phyloP scores from a whole-genome alignment of 2,113 vertebrate genomes.

The Proteles cristata region DNA sequence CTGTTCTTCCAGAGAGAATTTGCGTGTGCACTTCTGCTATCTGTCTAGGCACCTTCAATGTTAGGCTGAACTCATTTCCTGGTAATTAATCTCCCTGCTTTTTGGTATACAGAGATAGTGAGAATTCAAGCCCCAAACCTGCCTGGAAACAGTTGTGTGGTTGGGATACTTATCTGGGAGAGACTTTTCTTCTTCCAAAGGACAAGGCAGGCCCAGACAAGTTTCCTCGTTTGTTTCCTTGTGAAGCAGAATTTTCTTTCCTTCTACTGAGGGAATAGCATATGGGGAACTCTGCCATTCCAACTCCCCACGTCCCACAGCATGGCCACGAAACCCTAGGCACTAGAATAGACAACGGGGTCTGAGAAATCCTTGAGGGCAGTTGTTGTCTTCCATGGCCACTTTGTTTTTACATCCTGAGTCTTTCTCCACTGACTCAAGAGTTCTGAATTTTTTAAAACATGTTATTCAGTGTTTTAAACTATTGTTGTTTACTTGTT shows the following conservation, averaged over 20 bases:
- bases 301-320: neutral
- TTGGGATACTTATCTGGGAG: neutral
- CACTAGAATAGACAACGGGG: neutral
- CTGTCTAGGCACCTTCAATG: neutral
- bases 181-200: neutral
- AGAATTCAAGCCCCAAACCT: slow-evolving; percentile 25
- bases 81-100: neutral
- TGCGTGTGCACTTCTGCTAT: neutral
- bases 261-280: neutral
- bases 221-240: neutral
- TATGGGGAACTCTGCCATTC: neutral
- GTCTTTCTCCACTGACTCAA: neutral
- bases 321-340: neutral
- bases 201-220: neutral
- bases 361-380: neutral
- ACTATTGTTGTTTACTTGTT: neutral
- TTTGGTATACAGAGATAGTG: neutral
- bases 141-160: neutral
- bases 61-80: neutral
- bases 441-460: neutral
- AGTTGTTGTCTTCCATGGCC: neutral
- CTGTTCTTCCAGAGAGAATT: neutral
- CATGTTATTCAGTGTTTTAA: neutral
- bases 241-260: neutral
- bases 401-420: neutral